These are phyloP conservation scores for Macrosiphum euphorbiae DNA, from an alignment of 2,888 invertebrate genomes.

Conservation along the genomic window DNA sequence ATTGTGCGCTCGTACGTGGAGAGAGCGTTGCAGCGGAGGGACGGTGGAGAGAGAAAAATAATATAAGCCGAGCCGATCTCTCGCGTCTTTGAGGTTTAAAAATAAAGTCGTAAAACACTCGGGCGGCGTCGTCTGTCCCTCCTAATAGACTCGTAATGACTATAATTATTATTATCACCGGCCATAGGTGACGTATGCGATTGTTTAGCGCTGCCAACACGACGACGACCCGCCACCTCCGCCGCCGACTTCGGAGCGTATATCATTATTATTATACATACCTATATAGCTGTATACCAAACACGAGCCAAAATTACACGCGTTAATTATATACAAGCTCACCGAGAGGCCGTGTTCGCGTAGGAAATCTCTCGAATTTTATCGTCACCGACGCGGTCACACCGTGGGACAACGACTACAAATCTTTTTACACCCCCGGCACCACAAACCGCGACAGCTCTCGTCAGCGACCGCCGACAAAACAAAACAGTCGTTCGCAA, in stretches of 20 bases:
- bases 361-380: background rate
- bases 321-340: background rate
- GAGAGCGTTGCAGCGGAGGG: background rate
- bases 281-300: background rate
- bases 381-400: background rate
- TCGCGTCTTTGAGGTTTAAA: constrained; percentile 32
- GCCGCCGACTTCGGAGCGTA: background rate
- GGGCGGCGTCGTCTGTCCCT: constrained; percentile 7
- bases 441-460: background rate
- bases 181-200: constrained; percentile 16
- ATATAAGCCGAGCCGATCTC: background rate
- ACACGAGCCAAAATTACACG: background rate
- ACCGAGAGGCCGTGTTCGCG: background rate
- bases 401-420: background rate
- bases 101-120: constrained; percentile 44
- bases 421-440: constrained; percentile 10
- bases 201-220: constrained; percentile 18
- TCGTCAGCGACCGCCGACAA: background rate
- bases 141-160: constrained; percentile 39
- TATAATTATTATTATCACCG: constrained; percentile 9
- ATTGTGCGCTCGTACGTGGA: background rate
- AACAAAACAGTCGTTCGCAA: constrained; percentile 20
- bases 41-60: background rate
- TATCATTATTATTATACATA: background rate
- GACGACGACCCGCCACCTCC: background rate